Base-by-base conservation (phyloP, 1,140 invertebrate genomes). In the Drosophila nikananu region DNA sequence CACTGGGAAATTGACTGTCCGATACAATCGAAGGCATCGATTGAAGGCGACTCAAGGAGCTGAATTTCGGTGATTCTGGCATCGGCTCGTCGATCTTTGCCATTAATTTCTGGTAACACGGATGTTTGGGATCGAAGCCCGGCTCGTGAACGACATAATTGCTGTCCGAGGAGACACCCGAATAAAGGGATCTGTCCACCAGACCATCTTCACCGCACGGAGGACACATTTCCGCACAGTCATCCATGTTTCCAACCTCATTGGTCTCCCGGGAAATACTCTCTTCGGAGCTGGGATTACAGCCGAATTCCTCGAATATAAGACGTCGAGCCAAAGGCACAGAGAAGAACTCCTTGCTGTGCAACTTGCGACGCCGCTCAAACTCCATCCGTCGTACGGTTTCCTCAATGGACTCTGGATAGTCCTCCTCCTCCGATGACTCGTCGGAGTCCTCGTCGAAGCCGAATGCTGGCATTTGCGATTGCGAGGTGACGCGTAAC, bases 371-470 rank as follows among this genome's bases (percentile, higher is more conserved):
- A 13, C 86, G 83, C 2, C 70, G 71, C 27, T 91, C 82, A 25
- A 91, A 91, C 7, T 83, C 80, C 37, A 83, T 7, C 2, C 86
- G 74, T 5, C 78, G 71, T 12, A 77, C 81, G 17, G 58, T 79
- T 13, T 91, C 89, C 27, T 91, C 87, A 0, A 86, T 5, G 0
- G 86, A 79, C 41, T 91, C 87, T 0, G 83, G 80, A 35, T 37
- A 91, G 7, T 91, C 87, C 0, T 89, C 87, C 5, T 91, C 87
- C 23, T 49, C 79, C 5, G 86, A 90, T 1, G 82, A 77, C 8
- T 90, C 81, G 13, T 90, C 86, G 0, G 86, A 90, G n/a, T 82
- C 79, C 19, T 57, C 48, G 0, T 90, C 86, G 10, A 90, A 80
- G 13, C 86, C 86, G 48, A 90, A 90, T 1, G 79, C 17, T 2